Base-by-base conservation (phyloP, 2,888 invertebrate genomes). In the Erebia palarica region DNA sequence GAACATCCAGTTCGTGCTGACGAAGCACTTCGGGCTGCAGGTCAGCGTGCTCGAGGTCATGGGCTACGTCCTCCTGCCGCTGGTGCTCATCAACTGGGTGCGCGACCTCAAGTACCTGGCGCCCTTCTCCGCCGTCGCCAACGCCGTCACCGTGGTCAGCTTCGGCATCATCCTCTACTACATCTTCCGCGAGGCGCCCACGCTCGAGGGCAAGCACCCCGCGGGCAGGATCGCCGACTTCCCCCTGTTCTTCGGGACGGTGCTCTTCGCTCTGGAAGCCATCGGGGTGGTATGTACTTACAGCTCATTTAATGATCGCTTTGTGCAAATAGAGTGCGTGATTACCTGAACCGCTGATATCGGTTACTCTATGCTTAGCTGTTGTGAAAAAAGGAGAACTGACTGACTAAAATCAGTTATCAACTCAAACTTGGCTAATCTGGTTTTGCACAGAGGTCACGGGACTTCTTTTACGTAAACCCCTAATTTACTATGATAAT, bases 161-260 rank as follows among this genome's bases (percentile, higher is more conserved):
- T 96, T 99, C 78, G 96, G 95, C 51, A 96, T 99, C 70, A 97
- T 98, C 71, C 94, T 97, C 73, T 97, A 97, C 90, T 98, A 97
- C 84, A 94, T 98, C 76, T 96, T 98, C 84, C 95, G 95, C 72
- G 95, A 96, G 60, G 89, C 96, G 1, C 95, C 96, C 0, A 90
- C 95, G 0, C 90, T 96, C 1, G 94, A 95, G 11, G 94, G 95
- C 58, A 94, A 95, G 73, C 93, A 93, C 4, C 92, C 95, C 0
- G 94, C 96, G 65, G 97, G 96, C 0, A 90, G 94, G 10, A 83
- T 96, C 3, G 88, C 93, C 49, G 94, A 95, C 69, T 96, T 98
- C 81, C 99, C 99, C 0, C 94, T 99, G 1, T 99, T 97, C 92
- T 98, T 99, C 85, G 99, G 99, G 57, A 99, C 98, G 0, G 99